phyloP scores from a whole-genome alignment of 2,888 invertebrate genomes.

The Blastobasis lacticolella region DNA sequence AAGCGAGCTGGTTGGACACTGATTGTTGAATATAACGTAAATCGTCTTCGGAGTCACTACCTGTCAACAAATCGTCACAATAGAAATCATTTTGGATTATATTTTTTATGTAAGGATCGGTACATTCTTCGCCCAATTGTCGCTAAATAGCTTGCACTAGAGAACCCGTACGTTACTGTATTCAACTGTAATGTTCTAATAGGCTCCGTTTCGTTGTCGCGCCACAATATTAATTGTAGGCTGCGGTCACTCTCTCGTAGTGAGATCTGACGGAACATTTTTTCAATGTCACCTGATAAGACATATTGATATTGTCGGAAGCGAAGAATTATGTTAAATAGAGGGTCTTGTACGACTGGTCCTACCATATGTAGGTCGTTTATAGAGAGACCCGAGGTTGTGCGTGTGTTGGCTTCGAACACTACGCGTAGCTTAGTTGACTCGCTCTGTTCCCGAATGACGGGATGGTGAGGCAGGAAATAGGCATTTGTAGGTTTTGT shows the following conservation, averaged over 20 bases:
- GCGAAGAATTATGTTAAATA: slow-evolving; percentile 9
- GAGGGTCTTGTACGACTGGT: slow-evolving; percentile 8
- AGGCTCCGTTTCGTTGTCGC: slow-evolving; percentile 2
- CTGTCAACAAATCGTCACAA: slow-evolving; percentile 6
- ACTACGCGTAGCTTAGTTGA: not conserved
- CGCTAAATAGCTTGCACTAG: slow-evolving; percentile 8
- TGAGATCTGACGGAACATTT: slow-evolving; percentile 10
- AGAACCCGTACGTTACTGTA: slow-evolving; percentile 8
- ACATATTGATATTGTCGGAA: slow-evolving; percentile 13
- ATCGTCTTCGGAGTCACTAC: slow-evolving; percentile 2
- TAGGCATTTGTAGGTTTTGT: not conserved
- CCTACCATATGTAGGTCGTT: slow-evolving; percentile 10
- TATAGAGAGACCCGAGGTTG: slow-evolving; percentile 2
- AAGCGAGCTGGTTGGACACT: not conserved
- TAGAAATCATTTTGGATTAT: slow-evolving; percentile 3
- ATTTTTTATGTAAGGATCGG: not conserved
- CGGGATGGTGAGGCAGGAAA: not conserved
- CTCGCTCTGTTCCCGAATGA: not conserved
- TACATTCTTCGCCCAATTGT: slow-evolving; percentile 8
- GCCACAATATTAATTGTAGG: slow-evolving; percentile 11
- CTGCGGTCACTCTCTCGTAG: slow-evolving; percentile 4
- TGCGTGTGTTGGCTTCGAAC: not conserved
- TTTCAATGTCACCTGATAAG: slow-evolving; percentile 14
- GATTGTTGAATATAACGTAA: not conserved
- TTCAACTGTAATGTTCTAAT: slow-evolving; percentile 1